phyloP scores from a whole-genome alignment of 2,888 invertebrate species.

The Oscheius sp. region DNA sequence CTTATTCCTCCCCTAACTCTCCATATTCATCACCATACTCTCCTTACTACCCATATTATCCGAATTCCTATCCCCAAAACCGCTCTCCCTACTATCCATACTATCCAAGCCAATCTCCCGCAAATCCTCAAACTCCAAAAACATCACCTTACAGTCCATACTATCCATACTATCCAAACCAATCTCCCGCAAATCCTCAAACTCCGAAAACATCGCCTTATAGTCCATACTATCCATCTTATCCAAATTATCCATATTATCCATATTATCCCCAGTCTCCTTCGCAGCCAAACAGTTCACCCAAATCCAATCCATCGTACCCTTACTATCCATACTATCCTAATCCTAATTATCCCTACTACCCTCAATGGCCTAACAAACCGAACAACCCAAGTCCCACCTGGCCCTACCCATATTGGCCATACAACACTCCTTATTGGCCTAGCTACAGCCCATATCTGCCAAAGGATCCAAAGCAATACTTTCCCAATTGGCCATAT shows the following conservation, averaged over 20 bases:
- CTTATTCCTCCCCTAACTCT: not conserved
- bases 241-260: not conserved
- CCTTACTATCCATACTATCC: not conserved
- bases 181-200: not conserved
- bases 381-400: no score
- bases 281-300: not conserved
- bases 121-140: not conserved
- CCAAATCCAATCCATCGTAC: not conserved
- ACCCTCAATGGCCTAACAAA: not conserved
- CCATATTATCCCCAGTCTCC: not conserved
- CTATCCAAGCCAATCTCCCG: not conserved
- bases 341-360: not conserved
- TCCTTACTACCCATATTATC: no score
- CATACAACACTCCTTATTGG: no score
- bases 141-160: not conserved
- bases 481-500: no score
- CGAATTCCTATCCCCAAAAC: not conserved
- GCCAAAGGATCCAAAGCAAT: no score
- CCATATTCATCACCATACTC: not conserved
- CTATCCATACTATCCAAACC: not conserved
- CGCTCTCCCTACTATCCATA: not conserved
- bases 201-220: not conserved
- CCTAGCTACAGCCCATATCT: no score
- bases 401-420: no score
- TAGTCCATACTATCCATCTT: not conserved